Base-by-base conservation (phyloP, 2,888 invertebrate genomes). In the Parochlus steinenii region DNA sequence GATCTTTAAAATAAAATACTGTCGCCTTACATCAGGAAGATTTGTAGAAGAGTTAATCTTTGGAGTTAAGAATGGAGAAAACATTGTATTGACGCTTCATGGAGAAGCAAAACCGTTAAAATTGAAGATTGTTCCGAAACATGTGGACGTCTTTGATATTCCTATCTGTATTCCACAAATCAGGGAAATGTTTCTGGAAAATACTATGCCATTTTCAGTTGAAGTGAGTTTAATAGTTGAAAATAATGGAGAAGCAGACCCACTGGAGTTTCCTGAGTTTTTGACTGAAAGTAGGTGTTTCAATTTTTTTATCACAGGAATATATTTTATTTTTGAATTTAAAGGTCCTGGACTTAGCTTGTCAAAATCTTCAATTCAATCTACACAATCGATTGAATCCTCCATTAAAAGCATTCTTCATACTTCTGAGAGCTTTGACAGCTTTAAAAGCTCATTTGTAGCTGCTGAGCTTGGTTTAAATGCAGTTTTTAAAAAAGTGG, bases 21-120 rank as follows among this genome's bases (percentile, higher is more conserved):
- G 28, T 5, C 29, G 16, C 22, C 6, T 11, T 11, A 35, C 16
- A 23, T 11, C 22, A 22, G 35, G 35, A 35, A 35, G 29, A 17
- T 35, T 35, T 22, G 10, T 28, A 6, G 29, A 35, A 11, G 23
- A 29, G 17, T n/a, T 6, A n/a, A 16, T 35, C 15, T 29, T 35
- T 16, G 29, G 29, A 29, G 35, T 35, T 3, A 35, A 29, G 16
- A 35, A 35, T 23, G 35, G 29, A 5, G 35, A 35, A 12, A 28
- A 23, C n/a, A 15, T 35, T 2, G 6, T 22, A 10, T 29, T 35
- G 5, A 4, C 18, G 5, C 28, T 35, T 16, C 22, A 35, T 12
- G 35, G 35, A 8, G 10, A 22, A 4, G 16, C 29, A n/a, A 35
- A 22, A n/a, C 29, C 35, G 1, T 16, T 35, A 5, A 23, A 35